phyloP scores from a whole-genome alignment of 2,113 vertebrate genomes.

The Murina feae region DNA sequence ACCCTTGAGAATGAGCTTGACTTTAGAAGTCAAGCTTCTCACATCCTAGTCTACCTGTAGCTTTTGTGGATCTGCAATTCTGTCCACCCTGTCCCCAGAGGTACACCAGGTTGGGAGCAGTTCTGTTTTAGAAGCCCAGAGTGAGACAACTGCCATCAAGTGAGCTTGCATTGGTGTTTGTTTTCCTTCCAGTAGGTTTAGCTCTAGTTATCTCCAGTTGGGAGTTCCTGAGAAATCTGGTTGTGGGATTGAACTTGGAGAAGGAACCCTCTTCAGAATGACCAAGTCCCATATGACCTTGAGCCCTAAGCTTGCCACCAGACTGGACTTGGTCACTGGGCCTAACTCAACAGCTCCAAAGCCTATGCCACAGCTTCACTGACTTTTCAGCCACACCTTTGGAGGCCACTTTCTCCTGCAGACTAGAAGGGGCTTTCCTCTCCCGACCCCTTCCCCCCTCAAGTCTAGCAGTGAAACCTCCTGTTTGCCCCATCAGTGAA shows the following conservation, averaged over 20 bases:
- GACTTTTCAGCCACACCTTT: neutral
- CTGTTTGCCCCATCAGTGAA: neutral
- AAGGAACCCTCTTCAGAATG: neutral
- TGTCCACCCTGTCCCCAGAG: neutral
- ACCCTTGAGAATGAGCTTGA: neutral
- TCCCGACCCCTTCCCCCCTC: neutral
- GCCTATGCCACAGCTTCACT: neutral
- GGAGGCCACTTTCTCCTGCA: neutral
- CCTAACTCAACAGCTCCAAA: neutral
- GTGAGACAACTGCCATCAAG: neutral
- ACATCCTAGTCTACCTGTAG: neutral
- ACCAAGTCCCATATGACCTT: neutral
- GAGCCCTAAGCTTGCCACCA: neutral
- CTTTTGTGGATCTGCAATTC: neutral
- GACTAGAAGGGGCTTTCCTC: neutral
- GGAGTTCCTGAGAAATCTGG: neutral
- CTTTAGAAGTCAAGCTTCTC: neutral
- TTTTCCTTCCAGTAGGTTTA: neutral
- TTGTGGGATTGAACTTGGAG: neutral
- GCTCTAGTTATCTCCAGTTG: neutral
- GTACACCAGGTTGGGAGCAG: neutral
- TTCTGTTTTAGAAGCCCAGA: neutral
- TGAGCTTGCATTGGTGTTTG: neutral
- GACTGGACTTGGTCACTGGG: neutral
- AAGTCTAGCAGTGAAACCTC: neutral